These are phyloP conservation scores for Neosilurus hyrtlii DNA, from an alignment of 2,797 vertebrate species.

Conservation along the genomic window DNA sequence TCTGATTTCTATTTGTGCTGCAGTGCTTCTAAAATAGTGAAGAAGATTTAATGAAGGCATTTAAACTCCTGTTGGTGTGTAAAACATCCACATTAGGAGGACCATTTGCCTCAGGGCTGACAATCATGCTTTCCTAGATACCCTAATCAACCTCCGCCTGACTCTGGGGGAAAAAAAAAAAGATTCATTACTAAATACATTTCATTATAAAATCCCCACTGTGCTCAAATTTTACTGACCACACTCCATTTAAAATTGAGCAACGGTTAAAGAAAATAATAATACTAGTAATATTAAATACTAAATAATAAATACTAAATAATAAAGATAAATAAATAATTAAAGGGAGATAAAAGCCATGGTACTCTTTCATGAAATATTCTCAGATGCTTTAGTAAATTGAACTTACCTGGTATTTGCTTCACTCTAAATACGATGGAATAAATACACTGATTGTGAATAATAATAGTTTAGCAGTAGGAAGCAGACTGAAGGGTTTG, in stretches of 20 bases:
- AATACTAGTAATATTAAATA: background rate
- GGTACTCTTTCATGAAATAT: constrained; percentile 60
- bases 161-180: constrained; percentile 11
- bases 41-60: constrained; percentile 32
- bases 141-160: constrained; percentile 49
- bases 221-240: constrained; percentile 59
- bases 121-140: constrained; percentile 44
- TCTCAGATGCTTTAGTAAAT: constrained; percentile 70
- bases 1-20: constrained; percentile 25
- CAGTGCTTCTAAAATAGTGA: constrained; percentile 28
- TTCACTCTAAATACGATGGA: constrained; percentile 72
- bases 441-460: constrained; percentile 69
- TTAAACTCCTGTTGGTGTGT: constrained; percentile 38
- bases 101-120: constrained; percentile 38
- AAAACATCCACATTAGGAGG: constrained; percentile 50
- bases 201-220: constrained; percentile 66
- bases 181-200: constrained; percentile 66
- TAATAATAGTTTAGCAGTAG: constrained; percentile 60
- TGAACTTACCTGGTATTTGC: constrained; percentile 68
- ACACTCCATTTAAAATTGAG: constrained; percentile 68
- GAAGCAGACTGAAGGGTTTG: constrained; percentile 15
- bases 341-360: constrained; percentile 49
- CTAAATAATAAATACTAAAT: no score
- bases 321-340: no score
- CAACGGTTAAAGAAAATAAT: constrained; percentile 67